These are phyloP conservation scores for Trichoplusia ni DNA, from an alignment of 1,140 invertebrate species.

Conservation along the genomic window DNA sequence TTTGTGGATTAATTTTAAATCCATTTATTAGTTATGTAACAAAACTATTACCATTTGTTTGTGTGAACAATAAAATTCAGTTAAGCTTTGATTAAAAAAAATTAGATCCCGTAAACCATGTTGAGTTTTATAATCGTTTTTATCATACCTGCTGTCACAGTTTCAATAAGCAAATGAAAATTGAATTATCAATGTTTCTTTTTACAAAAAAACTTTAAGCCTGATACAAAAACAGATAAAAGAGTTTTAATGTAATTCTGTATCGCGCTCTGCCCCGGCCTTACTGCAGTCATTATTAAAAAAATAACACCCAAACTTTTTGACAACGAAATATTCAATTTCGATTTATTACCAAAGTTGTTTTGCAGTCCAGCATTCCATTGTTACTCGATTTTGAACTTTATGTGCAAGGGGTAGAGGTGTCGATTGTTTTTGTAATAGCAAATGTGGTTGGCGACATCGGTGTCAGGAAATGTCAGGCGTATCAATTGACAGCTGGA, in stretches of 20 bases:
- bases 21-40: no score
- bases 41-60: no score
- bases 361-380: neutral
- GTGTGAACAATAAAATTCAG: no score
- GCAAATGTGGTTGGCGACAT: conserved; percentile 6
- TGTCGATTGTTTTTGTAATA: neutral
- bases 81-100: no score
- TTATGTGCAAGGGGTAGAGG: neutral
- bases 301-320: conserved; percentile 14
- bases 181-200: neutral
- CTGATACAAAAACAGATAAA: neutral
- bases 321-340: conserved; percentile 24
- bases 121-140: no score
- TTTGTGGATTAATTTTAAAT: no score
- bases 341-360: conserved; percentile 10
- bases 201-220: neutral
- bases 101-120: no score
- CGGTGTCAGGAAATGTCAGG: conserved; percentile 29
- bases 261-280: neutral
- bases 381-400: conserved; percentile 1
- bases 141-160: no score
- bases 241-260: neutral
- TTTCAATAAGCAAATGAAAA: no score
- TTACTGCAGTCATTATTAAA: conserved; percentile 9
- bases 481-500: conserved; percentile 30